Evolutionary conservation across 2,888 invertebrate genomes (phyloP), one percentile per base, ranked within the genome.

Genomic region (Entomobrya proxima): DNA sequence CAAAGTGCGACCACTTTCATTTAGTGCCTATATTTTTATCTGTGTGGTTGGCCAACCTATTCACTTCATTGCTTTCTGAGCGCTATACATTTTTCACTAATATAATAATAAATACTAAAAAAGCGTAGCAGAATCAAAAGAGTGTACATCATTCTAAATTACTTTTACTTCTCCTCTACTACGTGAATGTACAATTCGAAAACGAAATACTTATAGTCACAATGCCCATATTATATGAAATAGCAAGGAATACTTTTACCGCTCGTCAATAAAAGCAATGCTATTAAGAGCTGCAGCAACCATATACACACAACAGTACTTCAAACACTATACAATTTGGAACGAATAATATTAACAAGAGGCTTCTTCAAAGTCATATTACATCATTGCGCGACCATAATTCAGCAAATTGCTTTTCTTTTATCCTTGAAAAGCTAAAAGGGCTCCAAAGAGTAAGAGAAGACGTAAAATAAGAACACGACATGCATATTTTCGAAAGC

Each of bases 401-500:
- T 84, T 84, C 77, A 77, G 64, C 72, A 84, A 84, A 84, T 84
- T 84, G 83, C 83, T 84, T 84, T 69, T 52, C 77, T 47, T 58
- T 58, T 84, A 84, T 84, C 83, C 83, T 84, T 69, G 83, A 77
- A 64, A 76, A 69, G 52, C 47, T 83, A 69, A 77, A 77, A 69
- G 69, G 82, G 81, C 44, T n/a, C 24, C 40, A 55, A 58, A 35
- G 24, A 64, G 44, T 21, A 58, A 32, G 47, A 30, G 72, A 32
- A 13, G 52, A 6, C 30, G 37, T 13, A 44, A 35, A 24, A 47
- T 21, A 55, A 72, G 37, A 35, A n/a, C n/a, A n/a, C n/a, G n/a
- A n/a, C n/a, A n/a, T n/a, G n/a, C n/a, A n/a, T n/a, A n/a, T n/a
- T n/a, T n/a, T n/a, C n/a, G n/a, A n/a, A n/a, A n/a, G n/a, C n/a